Conservation (phyloP, 2,113 vertebrate genomes). For the Bufo bufo region DNA sequence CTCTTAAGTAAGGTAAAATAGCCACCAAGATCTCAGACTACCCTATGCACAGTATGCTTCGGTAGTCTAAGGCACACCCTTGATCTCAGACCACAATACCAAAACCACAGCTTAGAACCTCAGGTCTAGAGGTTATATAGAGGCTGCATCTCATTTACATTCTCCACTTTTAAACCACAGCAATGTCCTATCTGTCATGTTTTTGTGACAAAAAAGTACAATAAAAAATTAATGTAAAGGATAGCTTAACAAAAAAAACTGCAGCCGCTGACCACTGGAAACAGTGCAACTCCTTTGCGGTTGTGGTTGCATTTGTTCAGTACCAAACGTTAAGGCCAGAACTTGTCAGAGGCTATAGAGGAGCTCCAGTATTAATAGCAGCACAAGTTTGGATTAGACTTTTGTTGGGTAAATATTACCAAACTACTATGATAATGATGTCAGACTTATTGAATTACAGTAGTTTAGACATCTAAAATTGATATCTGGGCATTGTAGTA, state of each 20-base stretch:
- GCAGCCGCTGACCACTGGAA: neutral
- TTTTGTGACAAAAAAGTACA: neutral
- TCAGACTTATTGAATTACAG: neutral
- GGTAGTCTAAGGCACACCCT: too few relatives aligned
- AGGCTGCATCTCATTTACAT: too few relatives aligned
- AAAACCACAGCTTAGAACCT: too few relatives aligned
- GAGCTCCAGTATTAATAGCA: neutral
- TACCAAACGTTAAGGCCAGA: neutral
- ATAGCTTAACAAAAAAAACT: neutral
- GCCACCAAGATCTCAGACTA: too few relatives aligned
- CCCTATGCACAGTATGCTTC: too few relatives aligned
- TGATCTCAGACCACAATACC: too few relatives aligned
- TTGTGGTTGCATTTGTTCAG: neutral
- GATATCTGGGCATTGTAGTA: neutral
- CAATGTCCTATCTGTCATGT: too few relatives aligned
- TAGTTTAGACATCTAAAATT: neutral
- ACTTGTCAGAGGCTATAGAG: neutral
- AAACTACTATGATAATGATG: neutral
- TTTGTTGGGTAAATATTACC: neutral
- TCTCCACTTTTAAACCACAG: neutral
- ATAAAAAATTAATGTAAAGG: neutral
- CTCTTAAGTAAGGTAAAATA: too few relatives aligned
- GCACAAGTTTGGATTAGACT: neutral
- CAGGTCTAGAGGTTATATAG: neutral
- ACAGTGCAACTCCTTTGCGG: neutral